Base-by-base conservation (phyloP, 2,888 invertebrate genomes). In the Tetheella fluctuosa region DNA sequence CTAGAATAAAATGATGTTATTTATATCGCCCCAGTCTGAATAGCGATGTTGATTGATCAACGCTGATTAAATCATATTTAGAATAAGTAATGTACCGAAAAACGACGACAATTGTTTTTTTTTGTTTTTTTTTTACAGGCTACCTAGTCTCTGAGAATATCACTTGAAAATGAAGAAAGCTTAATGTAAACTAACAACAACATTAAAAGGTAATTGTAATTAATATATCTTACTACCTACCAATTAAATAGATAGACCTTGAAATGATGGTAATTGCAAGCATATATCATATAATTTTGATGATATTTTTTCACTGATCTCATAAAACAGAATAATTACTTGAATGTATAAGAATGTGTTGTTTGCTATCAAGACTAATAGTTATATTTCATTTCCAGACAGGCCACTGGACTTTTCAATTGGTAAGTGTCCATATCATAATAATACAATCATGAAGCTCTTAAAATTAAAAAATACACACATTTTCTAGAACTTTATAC, bases 21-120 rank as follows among this genome's bases (percentile, higher is more conserved):
- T 66, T 59, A 77, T 84, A 86, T 85, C 84, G 85, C 86, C 87
- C 86, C 86, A 85, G 85, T 84, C 87, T 80, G 86, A 87, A 80
- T 54, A 60, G 60, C 65, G 63, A 62, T 85, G 86, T 83, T 80
- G 86, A 85, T 78, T 65, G 83, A 84, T 84, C 74, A 67, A 61
- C 74, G 80, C 63, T 55, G 57, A 37, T 20, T 54, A 25, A 54
- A 28, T 23, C 52, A 34, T 23, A 30, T 12, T n/a, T 8, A 57
- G 23, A 23, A 53, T 5, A 10, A 37, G 25, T 20, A 1, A 48
- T 17, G 3, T 20, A 8, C 20, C 3, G 34, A 39, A n/a, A 17
- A 2, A 42, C 1, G 17, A 15, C 39, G 15, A 17, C 42, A 4
- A 42, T 20, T 48, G 6, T 13, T 34, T 13, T 20, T 20, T 20